phyloP scores from a whole-genome alignment of 2,888 invertebrate genomes.

The Eurytoma californica region DNA sequence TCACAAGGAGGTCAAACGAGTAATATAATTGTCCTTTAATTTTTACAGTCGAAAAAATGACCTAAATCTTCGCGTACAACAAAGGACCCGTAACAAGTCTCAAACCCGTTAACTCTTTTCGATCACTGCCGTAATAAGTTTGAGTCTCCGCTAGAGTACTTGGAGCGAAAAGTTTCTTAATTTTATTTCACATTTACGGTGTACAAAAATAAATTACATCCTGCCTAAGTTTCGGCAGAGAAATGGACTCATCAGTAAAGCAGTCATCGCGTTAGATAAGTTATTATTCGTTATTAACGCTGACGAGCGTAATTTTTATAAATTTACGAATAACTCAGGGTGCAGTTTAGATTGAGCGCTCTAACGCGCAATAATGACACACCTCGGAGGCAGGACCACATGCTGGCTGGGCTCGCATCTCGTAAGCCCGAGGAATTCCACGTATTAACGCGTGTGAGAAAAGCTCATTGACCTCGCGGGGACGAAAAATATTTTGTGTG shows the following conservation, averaged over 20 bases:
- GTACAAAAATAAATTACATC: slow-evolving; percentile 37
- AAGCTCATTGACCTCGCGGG: slow-evolving; percentile 26
- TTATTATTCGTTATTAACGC: slow-evolving; percentile 42
- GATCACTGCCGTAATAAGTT: slow-evolving; percentile 42
- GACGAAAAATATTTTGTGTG: slow-evolving; percentile 30
- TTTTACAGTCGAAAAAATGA: slow-evolving; percentile 41
- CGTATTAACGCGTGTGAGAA: background rate
- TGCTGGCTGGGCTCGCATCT: slow-evolving; percentile 16
- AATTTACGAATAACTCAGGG: slow-evolving; percentile 11
- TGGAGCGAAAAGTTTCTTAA: slow-evolving; percentile 44
- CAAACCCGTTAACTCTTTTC: slow-evolving; percentile 49
- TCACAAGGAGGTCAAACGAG: slow-evolving; percentile 27
- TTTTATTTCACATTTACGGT: slow-evolving; percentile 46
- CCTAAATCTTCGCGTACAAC: slow-evolving; percentile 48
- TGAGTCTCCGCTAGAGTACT: background rate
- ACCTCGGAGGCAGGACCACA: slow-evolving; percentile 19
- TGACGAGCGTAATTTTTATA: slow-evolving; percentile 29
- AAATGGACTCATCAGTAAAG: slow-evolving; percentile 17
- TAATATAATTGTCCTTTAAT: slow-evolving; percentile 47
- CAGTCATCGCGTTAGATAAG: slow-evolving; percentile 34
- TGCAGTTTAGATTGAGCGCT: background rate
- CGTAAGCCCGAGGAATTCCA: slow-evolving; percentile 34
- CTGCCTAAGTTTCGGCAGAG: background rate
- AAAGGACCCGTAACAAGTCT: slow-evolving; percentile 24
- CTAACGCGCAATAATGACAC: slow-evolving; percentile 45